Evolutionary conservation across 2,888 invertebrate species (phyloP).

Genomic region (Netelia virgata): DNA sequence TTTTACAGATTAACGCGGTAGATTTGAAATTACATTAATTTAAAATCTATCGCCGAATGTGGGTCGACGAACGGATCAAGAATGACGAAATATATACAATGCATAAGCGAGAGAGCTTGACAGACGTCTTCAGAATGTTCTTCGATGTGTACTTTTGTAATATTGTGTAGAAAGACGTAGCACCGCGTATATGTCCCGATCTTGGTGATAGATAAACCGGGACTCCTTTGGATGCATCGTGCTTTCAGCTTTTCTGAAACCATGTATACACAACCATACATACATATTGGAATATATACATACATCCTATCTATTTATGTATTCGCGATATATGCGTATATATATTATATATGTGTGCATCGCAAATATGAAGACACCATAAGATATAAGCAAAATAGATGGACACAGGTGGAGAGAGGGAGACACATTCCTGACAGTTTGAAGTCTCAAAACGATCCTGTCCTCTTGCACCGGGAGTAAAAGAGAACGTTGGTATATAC

Average conservation of each 20-base stretch:
- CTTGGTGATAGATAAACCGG: constrained; percentile 49
- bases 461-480: constrained; percentile 28
- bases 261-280: background rate
- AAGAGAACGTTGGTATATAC: constrained; percentile 37
- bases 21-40: no score
- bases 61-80: constrained; percentile 28
- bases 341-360: background rate
- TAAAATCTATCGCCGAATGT: no score
- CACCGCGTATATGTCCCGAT: constrained; percentile 9
- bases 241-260: constrained; percentile 12
- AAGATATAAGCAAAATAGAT: constrained; percentile 38
- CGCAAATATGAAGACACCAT: background rate
- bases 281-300: background rate
- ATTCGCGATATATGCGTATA: constrained; percentile 3
- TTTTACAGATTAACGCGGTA: no score
- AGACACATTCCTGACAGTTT: constrained; percentile 56
- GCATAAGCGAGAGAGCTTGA: constrained; percentile 21
- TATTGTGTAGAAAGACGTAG: background rate
- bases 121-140: constrained; percentile 18
- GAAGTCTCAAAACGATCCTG: constrained; percentile 48
- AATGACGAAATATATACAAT: constrained; percentile 26
- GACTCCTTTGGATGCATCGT: constrained; percentile 35
- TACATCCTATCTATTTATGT: no score
- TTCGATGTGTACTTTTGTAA: constrained; percentile 17
- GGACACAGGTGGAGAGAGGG: constrained; percentile 43